Base-by-base conservation (phyloP, 35 echinoderm and acorn worm genomes). In the Apostichopus californicus region DNA sequence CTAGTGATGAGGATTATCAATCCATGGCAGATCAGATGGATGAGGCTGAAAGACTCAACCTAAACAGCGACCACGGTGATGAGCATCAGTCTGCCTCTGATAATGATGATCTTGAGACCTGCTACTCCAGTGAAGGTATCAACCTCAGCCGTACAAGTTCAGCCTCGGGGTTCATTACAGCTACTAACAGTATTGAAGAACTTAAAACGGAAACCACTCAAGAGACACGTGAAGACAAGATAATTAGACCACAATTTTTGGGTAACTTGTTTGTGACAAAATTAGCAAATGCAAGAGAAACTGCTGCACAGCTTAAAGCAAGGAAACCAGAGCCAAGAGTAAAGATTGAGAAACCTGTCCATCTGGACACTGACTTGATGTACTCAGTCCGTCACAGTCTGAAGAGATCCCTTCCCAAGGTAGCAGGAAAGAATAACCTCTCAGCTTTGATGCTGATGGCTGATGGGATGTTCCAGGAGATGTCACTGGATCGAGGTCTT, bases 361-460 rank as follows among this genome's bases (percentile, higher is more conserved):
- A 46, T 15, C 86, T 89, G 23, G 86, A 89, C 25, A 89, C 86
- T 0, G 61, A 89, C 86, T 57, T 89, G 61, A 89, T 66, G 6
- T 89, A 75, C 54, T 21, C 86, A 73, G 86, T 89, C 64, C 86
- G 86, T 18, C 60, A 73, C 1, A 89, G 61, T 73, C 86, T 89
- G 8, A 34, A 55, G 18, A 25, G 63, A 72, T 89, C 86, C 57
- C 86, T 89, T 18, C 86, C 86, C 8, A 65, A 28, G 63, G 34
- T 89, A 23, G 60, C 86, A 20, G 86, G 61, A 52, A 73, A 68
- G 60, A 89, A 73, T 14, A 89, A 89, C 4, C 60, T 89, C 24
- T 89, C 86, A 54, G 86, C 86, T 53, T 17, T 89, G 25, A 72
- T 89, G 86, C 56, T 89, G 66, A 89, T 89, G 86, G 86, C 86